Evolutionary conservation across 2,888 invertebrate species (phyloP), one percentile per base, ranked within the genome.

Genomic region (Phlogophora meticulosa): DNA sequence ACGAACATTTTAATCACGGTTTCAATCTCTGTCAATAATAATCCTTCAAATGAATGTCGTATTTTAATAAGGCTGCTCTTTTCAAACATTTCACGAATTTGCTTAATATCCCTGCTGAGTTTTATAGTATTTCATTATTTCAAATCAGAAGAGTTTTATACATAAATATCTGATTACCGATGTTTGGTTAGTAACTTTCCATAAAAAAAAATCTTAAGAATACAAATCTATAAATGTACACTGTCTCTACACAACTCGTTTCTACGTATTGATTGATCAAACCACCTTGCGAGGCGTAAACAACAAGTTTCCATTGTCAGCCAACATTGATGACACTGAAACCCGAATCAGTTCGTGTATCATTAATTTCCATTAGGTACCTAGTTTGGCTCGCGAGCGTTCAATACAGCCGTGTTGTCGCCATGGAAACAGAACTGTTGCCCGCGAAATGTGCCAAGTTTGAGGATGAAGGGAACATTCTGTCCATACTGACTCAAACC

Each of bases 321-420:
- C n/a, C 53, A n/a, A 62, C 36, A 55, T 70, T 17, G 72, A 70
- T 48, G 57, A 60, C 17, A 32, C 36, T 46, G 52, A 20, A 45
- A 43, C 52, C 43, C 24, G 38, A 49, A 17, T 61, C 24, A 45
- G 65, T 57, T 64, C 22, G 45, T 59, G 11, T 76, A 59, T 63
- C 63, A 66, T 78, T 78, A 56, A 78, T 73, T 51, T 64, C 55
- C 58, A 77, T 69, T 73, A 61, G 24, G 43, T 20, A 34, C 57
- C 38, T 43, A 59, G 38, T 43, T 55, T 28, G 55, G 45, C 40
- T 62, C 38, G 46, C 45, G 42, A 46, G 20, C 60, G 48, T 60
- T 72, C 78, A 10, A 65, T 72, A 78, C 49, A 22, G 36, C 34
- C 59, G 52, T 40, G 36, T 48, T 57, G 40, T 61, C 40, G 36